Evolutionary conservation across 35 echinoderm and acorn worm species (phyloP), one percentile per base, ranked within the genome.

Genomic region (Ophioderma brevispina): DNA sequence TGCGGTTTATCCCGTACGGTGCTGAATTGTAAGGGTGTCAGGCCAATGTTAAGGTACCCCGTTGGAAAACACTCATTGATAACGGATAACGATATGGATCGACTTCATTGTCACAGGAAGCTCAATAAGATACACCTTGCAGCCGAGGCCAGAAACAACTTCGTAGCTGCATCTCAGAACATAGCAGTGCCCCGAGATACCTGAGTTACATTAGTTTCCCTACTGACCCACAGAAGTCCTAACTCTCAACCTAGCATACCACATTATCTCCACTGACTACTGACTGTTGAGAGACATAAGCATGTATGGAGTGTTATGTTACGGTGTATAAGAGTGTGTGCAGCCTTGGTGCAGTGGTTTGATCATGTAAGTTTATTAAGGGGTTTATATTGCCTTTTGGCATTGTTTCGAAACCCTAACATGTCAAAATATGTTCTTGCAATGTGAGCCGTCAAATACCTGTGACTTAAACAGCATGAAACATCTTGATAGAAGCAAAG

Each of bases 301-400:
- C 85, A 91, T 89, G 97, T 64, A 85, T 95, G 75, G 77, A 94
- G 33, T 99, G 97, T 34, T 99, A 99, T 75, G 88, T 91, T 0
- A 88, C 76, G 0, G 89, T 90, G 23, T 95, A 95, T 78, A 85
- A 83, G 38, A 85, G 97, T 42, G 90, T 91, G 32, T n/a, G 90
- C 90, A 55, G 97, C 94, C 1, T 87, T 99, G 25, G 76, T 99
- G 30, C 97, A 99, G 78, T 99, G 97, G 97, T 99, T 95, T 93
- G 94, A 95, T 85, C 84, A 90, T 86, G 97, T 98, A 87, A 86
- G 96, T 87, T 40, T 46, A 0, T 82, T n/a, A n/a, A n/a, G n/a
- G 19, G 0, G 38, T 46, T 46, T 17, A 46, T 18, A 23, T 8
- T 40, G 5, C 19, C 13, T 81, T 37, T 8, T 25, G n/a, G 79